A percentile compares a stretch with the other conserved stretches of the same genome.
phyloP scores from a whole-genome alignment of 2,797 vertebrate genomes.

The Antrozous pallidus region DNA sequence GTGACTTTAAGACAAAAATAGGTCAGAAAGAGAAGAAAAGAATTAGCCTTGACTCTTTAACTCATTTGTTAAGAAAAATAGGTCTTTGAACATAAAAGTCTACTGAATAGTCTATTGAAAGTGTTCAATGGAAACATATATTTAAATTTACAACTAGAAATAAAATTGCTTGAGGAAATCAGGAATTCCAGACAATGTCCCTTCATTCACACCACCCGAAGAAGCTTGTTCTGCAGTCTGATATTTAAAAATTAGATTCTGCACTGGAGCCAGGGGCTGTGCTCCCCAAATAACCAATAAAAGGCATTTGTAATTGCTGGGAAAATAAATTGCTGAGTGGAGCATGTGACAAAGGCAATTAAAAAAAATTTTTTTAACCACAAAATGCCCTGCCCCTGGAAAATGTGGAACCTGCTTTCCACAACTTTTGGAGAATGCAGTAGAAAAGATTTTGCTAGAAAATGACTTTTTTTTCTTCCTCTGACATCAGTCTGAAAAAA shows the following conservation, averaged over 20 bases:
- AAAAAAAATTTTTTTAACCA: slow-evolving; percentile 69
- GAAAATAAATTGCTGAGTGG: slow-evolving; percentile 73
- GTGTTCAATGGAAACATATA: slow-evolving; percentile 30
- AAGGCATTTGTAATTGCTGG: slow-evolving; percentile 66
- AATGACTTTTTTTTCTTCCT: slow-evolving; percentile 14
- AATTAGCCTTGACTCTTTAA: not conserved
- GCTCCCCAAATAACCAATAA: slow-evolving; percentile 60
- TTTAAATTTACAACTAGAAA: slow-evolving; percentile 54
- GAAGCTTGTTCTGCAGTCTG: not conserved
- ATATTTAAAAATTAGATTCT: slow-evolving; percentile 64
- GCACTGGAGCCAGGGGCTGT: slow-evolving; percentile 28
- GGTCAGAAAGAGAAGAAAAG: not conserved
- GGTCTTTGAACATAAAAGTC: slow-evolving; percentile 34
- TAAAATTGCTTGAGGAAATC: slow-evolving; percentile 57
- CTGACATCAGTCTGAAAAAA: slow-evolving; percentile 18
- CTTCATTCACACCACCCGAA: not conserved
- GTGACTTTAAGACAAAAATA: not conserved
- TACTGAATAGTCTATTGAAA: slow-evolving; percentile 44
- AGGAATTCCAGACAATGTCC: not conserved
- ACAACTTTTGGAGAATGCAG: slow-evolving; percentile 38
- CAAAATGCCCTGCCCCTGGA: slow-evolving; percentile 58
- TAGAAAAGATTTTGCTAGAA: slow-evolving; percentile 39
- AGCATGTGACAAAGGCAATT: slow-evolving; percentile 73
- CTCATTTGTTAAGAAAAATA: not conserved
- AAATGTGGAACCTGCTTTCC: slow-evolving; percentile 47